Base-by-base conservation (phyloP, 2,888 invertebrate genomes). In the Platycheirus albimanus region DNA sequence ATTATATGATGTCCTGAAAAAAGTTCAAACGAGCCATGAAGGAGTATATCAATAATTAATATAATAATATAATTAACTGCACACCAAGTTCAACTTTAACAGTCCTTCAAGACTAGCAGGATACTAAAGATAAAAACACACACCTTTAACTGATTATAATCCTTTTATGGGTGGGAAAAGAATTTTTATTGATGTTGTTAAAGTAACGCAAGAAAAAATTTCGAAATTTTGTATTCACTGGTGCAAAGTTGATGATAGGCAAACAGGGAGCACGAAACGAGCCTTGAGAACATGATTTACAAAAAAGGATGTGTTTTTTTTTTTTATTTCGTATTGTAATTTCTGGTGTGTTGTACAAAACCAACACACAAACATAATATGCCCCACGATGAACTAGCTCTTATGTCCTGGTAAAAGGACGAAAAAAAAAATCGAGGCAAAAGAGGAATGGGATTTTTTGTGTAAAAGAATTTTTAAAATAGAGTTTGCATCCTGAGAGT, bases 201-300 rank as follows among this genome's bases (percentile, higher is more conserved):
- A 6, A 24, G 24, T 24, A 24, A 24, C 24, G 6, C 24, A 24
- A 24, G 24, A 24, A 24, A 24, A 24, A 24, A 24, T 24, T 3
- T 24, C 24, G 24, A 38, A 45, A 45, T 19, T 17, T 45, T 19
- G 7, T 43, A 61, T 58, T 78, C 56, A 77, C 64, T 66, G 58
- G 71, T 58, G 71, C 66, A 71, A 78, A 78, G 66, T 71, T 78
- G 66, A 78, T 71, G 71, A 71, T 78, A 71, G 71, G 64, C 71
- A 38, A 15, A 13, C 64, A 8, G 30, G 8, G 30, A 33, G 3
- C 70, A 51, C 56, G 30, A 70, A n/a, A 49, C 63, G 64, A 70
- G 38, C 66, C 66, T 75, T 58, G 71, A 66, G 66, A 58, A 58
- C 43, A 70, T 71, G 71, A 71, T 66, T 78, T 71, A 8, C 64